Conservation (phyloP, 1,140 invertebrate genomes). For the Drosophila kanapiae region DNA sequence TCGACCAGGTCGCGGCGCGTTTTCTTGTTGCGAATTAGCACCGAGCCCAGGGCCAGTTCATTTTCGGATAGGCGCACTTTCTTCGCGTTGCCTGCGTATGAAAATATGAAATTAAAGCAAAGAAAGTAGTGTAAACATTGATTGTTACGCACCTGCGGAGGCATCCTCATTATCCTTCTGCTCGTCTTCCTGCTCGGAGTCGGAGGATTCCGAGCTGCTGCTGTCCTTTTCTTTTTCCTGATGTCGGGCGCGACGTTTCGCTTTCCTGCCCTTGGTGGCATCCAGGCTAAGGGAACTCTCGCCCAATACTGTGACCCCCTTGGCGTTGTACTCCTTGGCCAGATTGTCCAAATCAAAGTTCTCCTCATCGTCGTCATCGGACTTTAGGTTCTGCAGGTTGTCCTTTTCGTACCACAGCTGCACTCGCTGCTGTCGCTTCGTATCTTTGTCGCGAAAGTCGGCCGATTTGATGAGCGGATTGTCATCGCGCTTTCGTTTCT, state of each 20-base stretch:
- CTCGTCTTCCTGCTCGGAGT: constrained; percentile 59
- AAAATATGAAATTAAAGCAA: neutral
- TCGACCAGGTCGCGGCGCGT: constrained; percentile 94
- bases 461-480: constrained; percentile 95
- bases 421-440: constrained; percentile 91
- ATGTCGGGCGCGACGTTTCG: constrained; percentile 74
- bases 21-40: constrained; percentile 94
- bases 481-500: constrained; percentile 84
- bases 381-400: constrained; percentile 92
- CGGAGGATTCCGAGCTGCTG: constrained; percentile 84
- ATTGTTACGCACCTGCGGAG: constrained; percentile 39
- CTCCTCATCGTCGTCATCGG: constrained; percentile 94
- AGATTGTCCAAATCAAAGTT: constrained; percentile 94
- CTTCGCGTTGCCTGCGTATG: constrained; percentile 85
- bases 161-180: constrained; percentile 37
- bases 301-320: constrained; percentile 86
- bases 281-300: constrained; percentile 35
- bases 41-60: constrained; percentile 94
- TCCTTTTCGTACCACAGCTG: constrained; percentile 96
- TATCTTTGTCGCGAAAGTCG: constrained; percentile 90
- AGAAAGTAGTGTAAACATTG: neutral
- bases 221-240: constrained; percentile 55
- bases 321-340: constrained; percentile 90
- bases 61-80: constrained; percentile 93
- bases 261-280: constrained; percentile 71